Percentiles rank a stretch among this genome's conserved stretches.
phyloP scores from a whole-genome alignment of 2,888 invertebrate species.

The Pharmacophagus antenor region DNA sequence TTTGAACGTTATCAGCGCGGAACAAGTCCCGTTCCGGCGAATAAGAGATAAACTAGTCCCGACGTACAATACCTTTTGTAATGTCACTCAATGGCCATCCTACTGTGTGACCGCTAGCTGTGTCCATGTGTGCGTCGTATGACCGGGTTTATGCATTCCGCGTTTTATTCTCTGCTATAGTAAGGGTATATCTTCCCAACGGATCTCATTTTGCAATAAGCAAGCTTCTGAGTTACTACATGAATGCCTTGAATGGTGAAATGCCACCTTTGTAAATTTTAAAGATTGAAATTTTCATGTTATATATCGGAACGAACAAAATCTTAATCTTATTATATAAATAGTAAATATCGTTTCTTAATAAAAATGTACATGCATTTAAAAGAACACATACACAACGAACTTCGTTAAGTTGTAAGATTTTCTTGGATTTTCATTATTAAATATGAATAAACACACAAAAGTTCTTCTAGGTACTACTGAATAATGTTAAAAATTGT shows the following conservation, averaged over 20 bases:
- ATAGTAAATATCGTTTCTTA: too few relatives aligned
- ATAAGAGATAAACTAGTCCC: constrained; percentile 69
- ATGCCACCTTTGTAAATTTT: too few relatives aligned
- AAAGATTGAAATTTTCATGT: too few relatives aligned
- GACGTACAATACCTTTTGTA: constrained; percentile 71
- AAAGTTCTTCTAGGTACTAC: too few relatives aligned
- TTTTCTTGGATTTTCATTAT: too few relatives aligned
- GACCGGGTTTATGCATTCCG: constrained; percentile 65
- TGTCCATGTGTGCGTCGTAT: constrained; percentile 42
- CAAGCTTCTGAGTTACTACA: constrained; percentile 45
- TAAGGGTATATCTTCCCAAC: constrained; percentile 48
- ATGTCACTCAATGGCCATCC: constrained; percentile 59
- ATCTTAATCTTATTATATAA: too few relatives aligned
- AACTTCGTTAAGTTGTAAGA: too few relatives aligned
- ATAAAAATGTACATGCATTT: too few relatives aligned
- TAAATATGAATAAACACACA: too few relatives aligned
- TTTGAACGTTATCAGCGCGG: constrained; percentile 66
- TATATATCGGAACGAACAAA: too few relatives aligned
- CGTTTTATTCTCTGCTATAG: constrained; percentile 55
- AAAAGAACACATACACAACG: too few relatives aligned
- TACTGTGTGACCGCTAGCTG: constrained; percentile 36
- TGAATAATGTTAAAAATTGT: too few relatives aligned
- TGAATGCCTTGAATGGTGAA: not conserved
- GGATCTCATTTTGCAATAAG: constrained; percentile 51
- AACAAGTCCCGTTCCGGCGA: constrained; percentile 59